Conservation (phyloP, 2,797 vertebrate genomes). For the Hapalemur alaotrensis region DNA sequence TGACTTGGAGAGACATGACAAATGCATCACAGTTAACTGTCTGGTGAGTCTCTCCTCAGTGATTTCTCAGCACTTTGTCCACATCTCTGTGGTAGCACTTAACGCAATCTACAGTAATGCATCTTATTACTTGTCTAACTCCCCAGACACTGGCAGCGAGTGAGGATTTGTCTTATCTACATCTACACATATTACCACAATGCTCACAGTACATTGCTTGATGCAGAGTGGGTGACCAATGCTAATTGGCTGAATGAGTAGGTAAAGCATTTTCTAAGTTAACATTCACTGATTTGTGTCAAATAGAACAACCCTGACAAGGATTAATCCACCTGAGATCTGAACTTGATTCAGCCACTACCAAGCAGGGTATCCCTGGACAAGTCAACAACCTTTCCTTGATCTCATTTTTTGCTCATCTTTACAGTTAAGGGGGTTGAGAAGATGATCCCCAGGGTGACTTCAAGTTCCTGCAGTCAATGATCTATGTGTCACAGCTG, state of each 20-base stretch:
- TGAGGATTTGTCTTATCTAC: background rate
- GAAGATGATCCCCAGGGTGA: background rate
- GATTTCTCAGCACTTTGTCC: background rate
- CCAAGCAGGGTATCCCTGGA: background rate
- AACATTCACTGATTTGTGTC: background rate
- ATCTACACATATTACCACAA: background rate
- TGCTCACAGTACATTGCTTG: background rate
- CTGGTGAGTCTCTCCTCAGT: background rate
- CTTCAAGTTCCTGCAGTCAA: background rate
- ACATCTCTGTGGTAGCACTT: background rate
- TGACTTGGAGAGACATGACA: background rate
- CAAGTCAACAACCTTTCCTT: slow-evolving; percentile 24
- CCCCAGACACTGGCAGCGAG: background rate
- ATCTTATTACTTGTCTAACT: background rate
- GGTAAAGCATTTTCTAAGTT: background rate
- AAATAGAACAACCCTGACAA: background rate
- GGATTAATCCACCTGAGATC: background rate
- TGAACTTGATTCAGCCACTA: background rate
- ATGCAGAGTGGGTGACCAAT: background rate
- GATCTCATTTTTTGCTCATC: background rate
- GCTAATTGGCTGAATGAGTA: background rate
- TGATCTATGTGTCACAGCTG: slow-evolving; percentile 39
- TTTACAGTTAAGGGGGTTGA: background rate
- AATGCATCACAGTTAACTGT: background rate
- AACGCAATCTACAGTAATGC: background rate